Evolutionary conservation across 2,888 invertebrate genomes (phyloP).

Genomic region (Leucophenga maculata): DNA sequence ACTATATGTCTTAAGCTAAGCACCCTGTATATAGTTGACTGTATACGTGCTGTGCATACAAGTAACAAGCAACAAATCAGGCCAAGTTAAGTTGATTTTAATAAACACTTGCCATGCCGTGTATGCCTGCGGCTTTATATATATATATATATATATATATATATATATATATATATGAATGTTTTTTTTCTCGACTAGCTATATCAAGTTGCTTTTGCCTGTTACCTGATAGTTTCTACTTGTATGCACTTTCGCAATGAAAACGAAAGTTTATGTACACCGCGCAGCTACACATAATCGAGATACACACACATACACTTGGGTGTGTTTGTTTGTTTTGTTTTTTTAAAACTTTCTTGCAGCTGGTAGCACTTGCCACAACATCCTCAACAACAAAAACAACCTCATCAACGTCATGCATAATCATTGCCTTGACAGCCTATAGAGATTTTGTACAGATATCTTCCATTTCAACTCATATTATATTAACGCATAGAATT

Average conservation of each 20-base stretch:
- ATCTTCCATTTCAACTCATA: not conserved
- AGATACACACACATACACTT: not conserved
- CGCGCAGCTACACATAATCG: not conserved
- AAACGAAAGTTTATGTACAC: slow-evolving; percentile 58
- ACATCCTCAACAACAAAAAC: slow-evolving; percentile 17
- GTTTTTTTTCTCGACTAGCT: slow-evolving; percentile 40
- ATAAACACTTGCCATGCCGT: not conserved
- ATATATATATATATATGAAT: no score
- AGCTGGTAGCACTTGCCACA: slow-evolving; percentile 20
- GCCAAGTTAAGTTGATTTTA: slow-evolving; percentile 41
- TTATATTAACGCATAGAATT: slow-evolving; percentile 47
- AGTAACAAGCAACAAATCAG: slow-evolving; percentile 43
- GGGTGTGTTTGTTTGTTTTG: no score
- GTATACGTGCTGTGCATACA: not conserved
- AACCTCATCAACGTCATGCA: slow-evolving; percentile 27
- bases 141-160: no score
- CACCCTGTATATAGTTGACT: not conserved
- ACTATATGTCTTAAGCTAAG: not conserved
- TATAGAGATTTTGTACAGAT: not conserved
- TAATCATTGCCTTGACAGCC: not conserved
- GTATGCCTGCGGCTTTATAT: not conserved
- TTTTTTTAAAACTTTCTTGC: slow-evolving; percentile 6
- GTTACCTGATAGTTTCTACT: not conserved
- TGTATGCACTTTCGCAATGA: slow-evolving; percentile 64
- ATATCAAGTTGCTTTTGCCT: slow-evolving; percentile 47